Conservation (phyloP, 1,140 invertebrate genomes). For the Papilio machaon region DNA sequence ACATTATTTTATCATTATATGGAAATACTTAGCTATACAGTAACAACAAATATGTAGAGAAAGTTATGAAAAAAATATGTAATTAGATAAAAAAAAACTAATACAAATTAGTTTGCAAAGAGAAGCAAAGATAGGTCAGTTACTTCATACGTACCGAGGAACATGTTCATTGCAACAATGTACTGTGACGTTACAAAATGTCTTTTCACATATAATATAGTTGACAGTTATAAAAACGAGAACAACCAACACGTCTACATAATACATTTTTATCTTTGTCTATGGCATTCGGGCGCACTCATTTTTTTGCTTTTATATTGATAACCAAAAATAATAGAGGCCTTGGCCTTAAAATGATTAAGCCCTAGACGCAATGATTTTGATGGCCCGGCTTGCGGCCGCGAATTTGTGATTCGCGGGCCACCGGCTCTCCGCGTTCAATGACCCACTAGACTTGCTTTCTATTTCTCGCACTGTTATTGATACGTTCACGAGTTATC, state of each 20-base stretch:
- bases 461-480: constrained; percentile 56
- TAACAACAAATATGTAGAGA: background rate
- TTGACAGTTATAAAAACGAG: background rate
- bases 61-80: background rate
- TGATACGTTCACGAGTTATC: constrained; percentile 35
- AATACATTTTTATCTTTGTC: background rate
- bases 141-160: constrained; percentile 1
- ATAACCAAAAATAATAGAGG: background rate
- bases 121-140: constrained; percentile 27
- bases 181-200: constrained; percentile 19
- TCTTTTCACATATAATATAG: background rate
- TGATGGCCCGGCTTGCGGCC: constrained; percentile 21
- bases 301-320: too few species aligned
- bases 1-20: too few species aligned
- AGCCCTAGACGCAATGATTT: background rate
- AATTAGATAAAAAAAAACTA: background rate
- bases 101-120: background rate
- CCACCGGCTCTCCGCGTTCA: constrained; percentile 46
- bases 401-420: constrained; percentile 37
- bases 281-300: too few species aligned
- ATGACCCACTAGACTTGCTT: constrained; percentile 54
- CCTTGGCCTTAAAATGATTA: background rate
- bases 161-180: constrained; percentile 20
- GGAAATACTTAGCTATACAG: too few species aligned
- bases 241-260: background rate